Percentiles rank a stretch among this genome's conserved stretches.
Conservation (phyloP, 1,140 invertebrate species). For the Probaryconus sp. region DNA sequence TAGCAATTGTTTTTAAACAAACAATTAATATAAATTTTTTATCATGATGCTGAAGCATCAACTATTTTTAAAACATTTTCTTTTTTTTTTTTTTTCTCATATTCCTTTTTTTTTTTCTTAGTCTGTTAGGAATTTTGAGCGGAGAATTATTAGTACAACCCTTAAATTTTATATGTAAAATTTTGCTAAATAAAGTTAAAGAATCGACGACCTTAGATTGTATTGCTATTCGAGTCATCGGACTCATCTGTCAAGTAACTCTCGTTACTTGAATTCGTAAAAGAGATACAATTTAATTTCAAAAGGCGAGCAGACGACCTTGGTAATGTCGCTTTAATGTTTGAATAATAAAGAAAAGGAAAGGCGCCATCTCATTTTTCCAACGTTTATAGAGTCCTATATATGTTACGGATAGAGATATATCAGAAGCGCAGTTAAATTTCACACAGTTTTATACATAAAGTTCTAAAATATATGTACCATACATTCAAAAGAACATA, state of each 20-base stretch:
- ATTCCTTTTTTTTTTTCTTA: no score
- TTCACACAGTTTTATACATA: constrained; percentile 33
- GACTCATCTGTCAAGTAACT: constrained; percentile 20
- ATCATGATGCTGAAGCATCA: no score
- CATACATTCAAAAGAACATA: constrained; percentile 24
- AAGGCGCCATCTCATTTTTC: no score
- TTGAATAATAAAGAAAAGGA: constrained; percentile 21
- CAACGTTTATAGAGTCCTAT: constrained; percentile 20
- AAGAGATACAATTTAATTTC: no score
- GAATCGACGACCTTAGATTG: constrained; percentile 38
- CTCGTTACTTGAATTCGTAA: constrained; percentile 24
- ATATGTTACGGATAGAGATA: constrained; percentile 43
- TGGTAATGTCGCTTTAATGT: constrained; percentile 21
- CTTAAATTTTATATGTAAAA: no score
- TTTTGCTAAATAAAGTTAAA: no score
- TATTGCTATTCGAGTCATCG: constrained; percentile 39
- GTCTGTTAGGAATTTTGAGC: no score
- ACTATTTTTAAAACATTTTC: no score
- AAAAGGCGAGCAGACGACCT: constrained; percentile 32
- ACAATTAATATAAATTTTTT: no score
- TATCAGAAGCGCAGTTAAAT: constrained; percentile 40
- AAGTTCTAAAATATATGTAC: constrained; percentile 40
- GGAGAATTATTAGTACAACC: no score
- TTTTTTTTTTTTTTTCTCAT: no score
- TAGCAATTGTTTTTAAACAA: no score